phyloP scores from a whole-genome alignment of 1,140 invertebrate genomes.

The Anastrepha ludens region DNA sequence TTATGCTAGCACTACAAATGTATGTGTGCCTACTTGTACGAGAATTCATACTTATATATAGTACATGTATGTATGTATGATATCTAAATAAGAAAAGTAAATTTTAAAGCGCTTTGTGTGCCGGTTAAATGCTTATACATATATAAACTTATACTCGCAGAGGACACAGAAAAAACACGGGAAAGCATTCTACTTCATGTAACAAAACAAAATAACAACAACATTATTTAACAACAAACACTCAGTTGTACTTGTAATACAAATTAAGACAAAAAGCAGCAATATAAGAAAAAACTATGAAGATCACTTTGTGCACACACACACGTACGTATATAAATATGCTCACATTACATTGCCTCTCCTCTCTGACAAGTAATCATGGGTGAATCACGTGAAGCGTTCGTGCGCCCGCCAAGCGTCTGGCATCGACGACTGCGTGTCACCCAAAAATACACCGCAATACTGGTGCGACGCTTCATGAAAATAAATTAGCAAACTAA shows the following conservation, averaged over 20 bases:
- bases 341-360: background rate
- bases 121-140: no score
- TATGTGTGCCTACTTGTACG: no score
- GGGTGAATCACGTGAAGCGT: conserved; percentile 9
- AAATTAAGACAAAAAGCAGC: background rate
- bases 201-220: background rate
- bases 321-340: background rate
- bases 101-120: no score
- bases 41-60: no score
- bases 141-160: no score
- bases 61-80: no score
- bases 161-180: background rate
- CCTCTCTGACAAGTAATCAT: background rate
- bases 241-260: background rate
- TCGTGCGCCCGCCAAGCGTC: conserved; percentile 23
- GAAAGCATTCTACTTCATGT: background rate
- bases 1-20: no score
- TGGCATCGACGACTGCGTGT: conserved; percentile 4
- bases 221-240: background rate
- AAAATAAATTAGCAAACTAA: conserved; percentile 29
- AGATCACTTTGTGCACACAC: background rate
- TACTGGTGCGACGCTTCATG: background rate
- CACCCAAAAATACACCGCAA: conserved; percentile 35
- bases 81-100: no score
- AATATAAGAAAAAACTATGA: background rate